Evolutionary conservation across 2,113 vertebrate species (phyloP), one percentile per base, ranked within the genome.

Genomic region (Pelobates fuscus): DNA sequence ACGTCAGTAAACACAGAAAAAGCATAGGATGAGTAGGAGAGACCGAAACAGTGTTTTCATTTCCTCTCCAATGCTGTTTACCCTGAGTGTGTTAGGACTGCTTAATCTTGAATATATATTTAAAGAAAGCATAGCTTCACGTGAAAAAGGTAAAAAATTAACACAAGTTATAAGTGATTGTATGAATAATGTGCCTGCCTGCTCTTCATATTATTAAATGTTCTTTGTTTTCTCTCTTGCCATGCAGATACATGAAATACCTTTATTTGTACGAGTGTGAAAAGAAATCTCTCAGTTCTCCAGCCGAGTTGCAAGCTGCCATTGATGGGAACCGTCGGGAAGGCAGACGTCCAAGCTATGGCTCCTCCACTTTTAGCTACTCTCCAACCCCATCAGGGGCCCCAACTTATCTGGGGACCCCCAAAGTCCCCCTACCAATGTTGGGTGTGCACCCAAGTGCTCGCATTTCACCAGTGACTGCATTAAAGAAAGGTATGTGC

Each of bases 231-330:
- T 32, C 30, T 32, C 30, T 32, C 44, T 17, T 17, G 5, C 15
- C 12, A 11, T 49, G 12, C 79, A 92, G 91, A 83, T 92, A 92
- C 80, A 98, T 98, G 97, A 99, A 99, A 86, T 99, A 99, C 79
- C 87, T 99, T 1, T 99, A 99, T 5, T 90, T 95, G 7, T 99
- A 98, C 1, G 97, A 99, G 83, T 98, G 97, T 24, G 94, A 98
- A 86, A 98, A 96, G 90, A 98, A 98, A 67, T 92, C 92, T 0
- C 88, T 99, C 83, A 98, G 97, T 78, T 98, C 97, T 78, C 97
- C 94, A 0, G 95, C 94, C 0, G 95, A 98, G 85, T 91, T 98
- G 5, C 96, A 99, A 92, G 94, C 94, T 0, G 97, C 97, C 20
- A 98, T 99, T 0, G 95, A 99, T 8, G 94, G 97, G 80, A 99